Percentiles rank a stretch among this genome's conserved stretches.
Evolutionary conservation across 2,888 invertebrate genomes (phyloP).

Genomic region (Crioceris asparagi): DNA sequence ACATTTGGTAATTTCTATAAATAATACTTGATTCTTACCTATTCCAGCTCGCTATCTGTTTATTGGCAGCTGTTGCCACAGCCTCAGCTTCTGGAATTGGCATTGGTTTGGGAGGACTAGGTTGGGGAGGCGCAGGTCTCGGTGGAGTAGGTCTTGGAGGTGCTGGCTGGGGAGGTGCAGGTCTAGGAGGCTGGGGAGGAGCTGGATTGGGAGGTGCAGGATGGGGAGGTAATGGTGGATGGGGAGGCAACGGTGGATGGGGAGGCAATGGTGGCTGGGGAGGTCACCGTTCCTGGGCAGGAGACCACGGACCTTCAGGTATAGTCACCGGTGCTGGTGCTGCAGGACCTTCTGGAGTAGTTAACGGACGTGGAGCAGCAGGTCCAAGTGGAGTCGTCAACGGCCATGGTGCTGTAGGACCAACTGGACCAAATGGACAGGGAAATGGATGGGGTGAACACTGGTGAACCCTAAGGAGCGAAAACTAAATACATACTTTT

Average conservation of each 20-base stretch:
- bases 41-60: conserved; percentile 7
- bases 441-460: conserved; percentile 5
- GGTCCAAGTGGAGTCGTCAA: conserved; percentile 15
- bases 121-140: conserved; percentile 2
- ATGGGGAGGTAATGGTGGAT: not conserved
- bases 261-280: not conserved
- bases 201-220: conserved; percentile 3
- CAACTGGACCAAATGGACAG: conserved; percentile 16
- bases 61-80: conserved; percentile 7
- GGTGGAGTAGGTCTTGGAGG: not conserved
- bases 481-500: too few species aligned
- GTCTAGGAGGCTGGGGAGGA: not conserved
- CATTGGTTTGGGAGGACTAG: conserved; percentile 8
- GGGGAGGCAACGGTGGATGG: conserved; percentile 3
- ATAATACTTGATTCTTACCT: too few species aligned
- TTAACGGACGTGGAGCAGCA: conserved; percentile 13
- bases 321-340: conserved; percentile 13
- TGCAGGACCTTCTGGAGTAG: conserved; percentile 15
- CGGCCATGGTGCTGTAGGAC: conserved; percentile 15
- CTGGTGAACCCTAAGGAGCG: conserved; percentile 1
- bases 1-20: too few species aligned
- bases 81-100: conserved; percentile 9
- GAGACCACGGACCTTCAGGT: conserved; percentile 9
- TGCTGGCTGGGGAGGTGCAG: too few species aligned
- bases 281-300: not conserved